phyloP scores from a whole-genome alignment of 2,888 invertebrate species.

The Melipona bicolor region DNA sequence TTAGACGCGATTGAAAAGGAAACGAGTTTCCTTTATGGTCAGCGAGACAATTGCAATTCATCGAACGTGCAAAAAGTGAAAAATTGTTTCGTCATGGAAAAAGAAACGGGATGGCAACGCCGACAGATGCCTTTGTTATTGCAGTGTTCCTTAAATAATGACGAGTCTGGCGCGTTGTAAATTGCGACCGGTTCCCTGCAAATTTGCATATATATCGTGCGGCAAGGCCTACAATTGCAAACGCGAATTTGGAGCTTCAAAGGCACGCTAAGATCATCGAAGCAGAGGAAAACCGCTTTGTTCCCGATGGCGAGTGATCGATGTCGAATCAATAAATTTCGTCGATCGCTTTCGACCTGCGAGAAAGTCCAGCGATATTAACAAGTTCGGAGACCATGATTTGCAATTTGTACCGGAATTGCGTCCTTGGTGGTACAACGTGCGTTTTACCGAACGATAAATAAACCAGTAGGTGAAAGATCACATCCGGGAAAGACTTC shows the following conservation, averaged over 20 bases:
- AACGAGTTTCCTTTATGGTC: not conserved
- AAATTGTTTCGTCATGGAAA: conserved; percentile 1
- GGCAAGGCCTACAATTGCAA: conserved; percentile 38
- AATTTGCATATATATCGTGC: conserved; percentile 67
- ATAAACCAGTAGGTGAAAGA: not conserved
- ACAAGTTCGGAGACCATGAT: not conserved
- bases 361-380: conserved; percentile 29
- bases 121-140: conserved; percentile 40
- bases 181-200: conserved; percentile 61
- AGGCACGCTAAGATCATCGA: conserved; percentile 25
- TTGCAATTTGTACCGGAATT: not conserved
- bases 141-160: conserved; percentile 53
- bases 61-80: not conserved
- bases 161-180: conserved; percentile 44
- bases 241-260: conserved; percentile 10
- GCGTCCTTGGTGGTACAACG: conserved; percentile 13
- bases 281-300: conserved; percentile 34
- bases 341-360: conserved; percentile 7
- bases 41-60: not conserved
- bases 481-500: conserved; percentile 13
- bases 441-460: not conserved
- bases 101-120: conserved; percentile 6
- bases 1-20: not conserved
- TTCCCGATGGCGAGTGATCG: conserved; percentile 43
- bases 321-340: conserved; percentile 39